Evolutionary conservation across 2,888 invertebrate genomes (phyloP), one percentile per base, ranked within the genome.

Genomic region (Argynnis bischoffii): DNA sequence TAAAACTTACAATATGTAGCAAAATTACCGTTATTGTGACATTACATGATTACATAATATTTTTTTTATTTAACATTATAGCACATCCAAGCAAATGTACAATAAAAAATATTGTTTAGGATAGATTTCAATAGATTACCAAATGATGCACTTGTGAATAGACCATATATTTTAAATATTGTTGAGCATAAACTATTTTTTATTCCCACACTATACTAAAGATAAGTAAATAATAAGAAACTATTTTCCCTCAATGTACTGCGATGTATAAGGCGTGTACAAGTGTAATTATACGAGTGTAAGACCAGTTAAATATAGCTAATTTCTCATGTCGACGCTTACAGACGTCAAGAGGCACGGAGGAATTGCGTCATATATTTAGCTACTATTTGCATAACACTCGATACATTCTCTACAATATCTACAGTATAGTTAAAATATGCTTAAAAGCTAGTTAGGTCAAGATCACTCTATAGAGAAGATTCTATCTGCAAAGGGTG

Each of bases 291-390:
- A 61, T 35, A 53, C 18, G 35, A 51, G 21, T 57, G 18, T 48
- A 51, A 64, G 60, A 48, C 54, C 53, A 66, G 55, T 63, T 67
- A 67, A 70, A 67, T 67, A 65, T 67, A 70, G 46, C 61, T 35
- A 61, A 53, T 64, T 54, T 53, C 64, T 67, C 64, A 56, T 67
- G 46, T 47, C 64, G 60, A 64, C 67, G 53, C 54, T 53, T 54
- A 56, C 56, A 57, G 54, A 56, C 56, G 63, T 61, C 64, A 54
- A 63, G 63, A 46, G 26, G 54, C 26, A 60, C 50, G 64, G 21
- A 50, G 35, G 61, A 31, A 59, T 70, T 70, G 63, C 70, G 61
- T 70, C 61, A 70, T 61, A 50, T 55, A 64, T 48, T 70, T 64
- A 41, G 60, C 60, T 59, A 61, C 61, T 64, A 70, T 64, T 61